Base-by-base conservation (phyloP, 1,140 invertebrate genomes). In the Orius insidiosus region DNA sequence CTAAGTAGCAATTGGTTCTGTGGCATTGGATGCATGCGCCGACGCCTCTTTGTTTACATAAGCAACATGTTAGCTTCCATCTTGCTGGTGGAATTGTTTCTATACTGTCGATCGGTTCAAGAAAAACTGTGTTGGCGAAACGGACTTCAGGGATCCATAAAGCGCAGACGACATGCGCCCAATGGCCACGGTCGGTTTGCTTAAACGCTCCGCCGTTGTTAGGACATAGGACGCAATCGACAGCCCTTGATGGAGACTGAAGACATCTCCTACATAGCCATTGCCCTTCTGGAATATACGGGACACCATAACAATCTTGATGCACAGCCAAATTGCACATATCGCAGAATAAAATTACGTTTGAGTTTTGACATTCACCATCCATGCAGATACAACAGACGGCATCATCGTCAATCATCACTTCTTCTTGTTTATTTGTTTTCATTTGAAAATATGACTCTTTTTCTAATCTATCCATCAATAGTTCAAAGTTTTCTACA, bases 261-360 rank as follows among this genome's bases (percentile, higher is more conserved):
- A 98, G 64, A 65, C 95, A 99, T 24, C 76, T 60, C 11, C 57
- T 57, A 64, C 95, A 99, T 10, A 98, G 65, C 95, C 95, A 98
- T 60, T 97, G 93, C 13, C 94, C 94, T 63, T 98, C 94, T 1
- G 95, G 95, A 57, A 99, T 97, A 59, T 98, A 98, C 11, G 94
- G 94, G 5, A 96, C 93, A 40, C 95, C 95, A 65, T 99, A 99
- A 61, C 95, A 98, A 65, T 98, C 95, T 64, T 98, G 94, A 68
- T 98, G 93, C 13, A 98, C 94, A 13, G 94, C 90, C 19, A 98
- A 67, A 67, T 98, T 98, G 64, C 94, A 98, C 90, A 98, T 97
- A 67, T 98, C 95, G 69, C 95, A 98, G 64, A 98, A 98, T 30
- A 98, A 69, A 56, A 88, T 88, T 31, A 86, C 84, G 63, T 97